Base-by-base conservation (phyloP, 2,888 invertebrate genomes). In the Polymixis lichenea region DNA sequence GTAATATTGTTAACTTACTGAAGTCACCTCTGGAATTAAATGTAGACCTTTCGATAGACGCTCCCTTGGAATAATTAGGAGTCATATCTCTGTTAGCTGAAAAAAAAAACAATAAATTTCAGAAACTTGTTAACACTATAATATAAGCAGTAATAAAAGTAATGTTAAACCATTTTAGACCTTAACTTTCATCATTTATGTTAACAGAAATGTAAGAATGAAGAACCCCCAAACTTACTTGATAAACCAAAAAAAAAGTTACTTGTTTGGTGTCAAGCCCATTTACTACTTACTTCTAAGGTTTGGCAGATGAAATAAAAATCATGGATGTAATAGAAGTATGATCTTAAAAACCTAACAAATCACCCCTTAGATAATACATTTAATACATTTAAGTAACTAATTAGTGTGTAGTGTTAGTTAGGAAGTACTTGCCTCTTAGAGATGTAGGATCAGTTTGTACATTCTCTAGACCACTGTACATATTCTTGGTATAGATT, bases 21-120 rank as follows among this genome's bases (percentile, higher is more conserved):
- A 93, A 95, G 69, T 96, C 95, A 79, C 91, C 92, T 89, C 94
- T 92, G 22, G 95, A 94, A 83, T 94, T 96, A 82, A 96, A 96
- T 73, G 96, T 96, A 0, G 96, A 96, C 76, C 96, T 91, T 88
- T 97, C 97, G 76, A 96, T 96, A 5, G 97, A 97, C 64, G 95
- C 95, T 68, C 95, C 95, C 90, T 96, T 96, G 51, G 96, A 94
- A 85, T 95, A 96, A 81, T 88, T 92, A 55, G 94, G 87, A 3
- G 93, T 82, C 84, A 94, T 89, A 71, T 96, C 96, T 87, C 95
- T 94, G 86, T 91, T 94, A 77, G 91, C 95, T 96, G 85, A 76
- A 91, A 90, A 78, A 6, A 79, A 82, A 13, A 73, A 0, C 6
- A 28, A 71, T 13, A 58, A 0, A 32, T 62, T 61, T 65, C 15